Evolutionary conservation across 1,140 invertebrate genomes (phyloP).

Genomic region (Periplaneta americana): DNA sequence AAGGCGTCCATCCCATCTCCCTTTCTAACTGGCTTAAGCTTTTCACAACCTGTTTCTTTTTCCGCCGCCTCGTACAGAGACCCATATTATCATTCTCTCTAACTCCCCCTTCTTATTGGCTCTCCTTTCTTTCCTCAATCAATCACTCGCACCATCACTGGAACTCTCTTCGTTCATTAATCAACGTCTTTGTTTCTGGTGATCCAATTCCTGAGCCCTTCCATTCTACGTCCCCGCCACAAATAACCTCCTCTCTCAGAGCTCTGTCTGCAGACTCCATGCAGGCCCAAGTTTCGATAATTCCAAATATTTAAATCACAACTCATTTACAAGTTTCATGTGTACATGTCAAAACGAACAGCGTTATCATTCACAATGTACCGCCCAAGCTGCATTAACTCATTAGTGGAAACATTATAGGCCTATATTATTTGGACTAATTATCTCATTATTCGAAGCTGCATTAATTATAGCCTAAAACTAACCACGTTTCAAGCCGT

Average conservation of each 20-base stretch:
- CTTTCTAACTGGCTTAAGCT: neutral
- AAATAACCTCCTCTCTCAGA: neutral
- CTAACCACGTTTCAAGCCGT: too few relatives aligned
- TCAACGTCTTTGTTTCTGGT: constrained; percentile 12
- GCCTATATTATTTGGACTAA: too few relatives aligned
- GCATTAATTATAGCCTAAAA: too few relatives aligned
- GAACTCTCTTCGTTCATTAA: constrained; percentile 2
- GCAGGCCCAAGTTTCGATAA: neutral
- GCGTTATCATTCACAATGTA: too few relatives aligned
- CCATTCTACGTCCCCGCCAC: neutral
- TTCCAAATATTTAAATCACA: neutral
- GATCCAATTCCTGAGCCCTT: constrained; percentile 1
- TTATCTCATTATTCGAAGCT: too few relatives aligned
- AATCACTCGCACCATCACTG: constrained; percentile 2
- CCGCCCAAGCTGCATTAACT: too few relatives aligned
- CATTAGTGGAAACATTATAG: too few relatives aligned
- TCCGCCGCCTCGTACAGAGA: neutral
- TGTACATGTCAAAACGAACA: too few relatives aligned
- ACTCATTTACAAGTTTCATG: too few relatives aligned
- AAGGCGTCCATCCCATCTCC: neutral
- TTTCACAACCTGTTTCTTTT: neutral
- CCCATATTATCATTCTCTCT: neutral
- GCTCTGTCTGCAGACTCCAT: neutral
- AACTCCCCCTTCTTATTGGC: neutral
- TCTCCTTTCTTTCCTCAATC: constrained; percentile 1